Base-by-base conservation (phyloP, 2,797 vertebrate genomes). In the Protosalanx chinensis region DNA sequence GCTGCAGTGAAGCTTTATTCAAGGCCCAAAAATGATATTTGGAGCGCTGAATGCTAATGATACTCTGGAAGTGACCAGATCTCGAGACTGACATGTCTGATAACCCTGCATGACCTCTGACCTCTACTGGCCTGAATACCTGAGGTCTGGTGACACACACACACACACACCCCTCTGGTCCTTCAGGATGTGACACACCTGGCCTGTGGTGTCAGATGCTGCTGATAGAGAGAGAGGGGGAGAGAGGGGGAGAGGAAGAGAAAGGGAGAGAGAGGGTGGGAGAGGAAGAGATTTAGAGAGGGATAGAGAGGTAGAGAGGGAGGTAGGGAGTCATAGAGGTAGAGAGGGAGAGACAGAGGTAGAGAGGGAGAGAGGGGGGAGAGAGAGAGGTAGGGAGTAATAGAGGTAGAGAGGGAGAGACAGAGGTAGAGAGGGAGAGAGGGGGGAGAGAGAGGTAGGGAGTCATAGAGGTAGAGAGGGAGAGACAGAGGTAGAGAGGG, bases 121-220 rank as follows among this genome's bases (percentile, higher is more conserved):
- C 49, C 49, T 53, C 13, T 15, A 5, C 49, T 53, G 49, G 3
- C 49, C 49, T 53, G 13, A 15, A 18, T 18, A 53, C 13, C 49
- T 53, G 15, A 53, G 49, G 49, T 53, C 49, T 53, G 49, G 49
- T 53, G 49, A 59, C 89, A 89, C 90, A 53, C 49, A 16, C 57
- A 20, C 51, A 56, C 51, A 57, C 53, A 57, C 53, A 57, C 53
- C 5, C 53, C 51, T n/a, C 51, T 18, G 51, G 51, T 56, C 51
- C 51, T 56, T n/a, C 51, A n/a, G n/a, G 15, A 56, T 56, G 51
- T 56, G 15, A 56, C 51, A 56, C 56, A 58, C 56, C 56, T 58
- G 56, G 56, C 56, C 56, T 0, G 49, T 58, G 56, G 56, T 58
- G 2, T 58, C 56, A n/a, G 56, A 58, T 58, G 56, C 56, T 4